phyloP scores from a whole-genome alignment of 2,888 invertebrate species.

The Drosophila sordidapex region DNA sequence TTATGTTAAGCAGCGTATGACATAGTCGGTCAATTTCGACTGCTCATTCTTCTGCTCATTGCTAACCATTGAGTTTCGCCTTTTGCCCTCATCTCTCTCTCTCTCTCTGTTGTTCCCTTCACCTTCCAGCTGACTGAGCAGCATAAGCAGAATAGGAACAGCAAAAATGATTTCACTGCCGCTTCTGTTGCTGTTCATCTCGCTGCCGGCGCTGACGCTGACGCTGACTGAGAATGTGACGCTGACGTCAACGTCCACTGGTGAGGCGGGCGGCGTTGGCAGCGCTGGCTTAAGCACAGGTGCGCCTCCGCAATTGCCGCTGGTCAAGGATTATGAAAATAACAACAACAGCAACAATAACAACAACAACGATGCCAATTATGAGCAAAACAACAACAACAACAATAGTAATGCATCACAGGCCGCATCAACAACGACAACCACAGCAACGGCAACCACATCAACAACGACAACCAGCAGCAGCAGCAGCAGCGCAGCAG shows the following conservation, averaged over 20 bases:
- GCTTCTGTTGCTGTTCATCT: slow-evolving; percentile 47
- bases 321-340: slow-evolving; percentile 48
- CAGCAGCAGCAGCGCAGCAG: slow-evolving; percentile 38
- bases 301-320: slow-evolving; percentile 24
- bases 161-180: slow-evolving; percentile 53
- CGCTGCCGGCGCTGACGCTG: slow-evolving; percentile 34
- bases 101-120: neutral
- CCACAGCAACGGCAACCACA: slow-evolving; percentile 24
- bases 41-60: slow-evolving; percentile 2
- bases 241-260: slow-evolving; percentile 22
- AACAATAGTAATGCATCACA: slow-evolving; percentile 15
- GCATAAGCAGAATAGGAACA: slow-evolving; percentile 31
- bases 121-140: slow-evolving; percentile 67
- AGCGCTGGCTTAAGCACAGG: slow-evolving; percentile 46
- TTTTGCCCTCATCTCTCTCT: neutral
- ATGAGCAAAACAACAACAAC: slow-evolving; percentile 44
- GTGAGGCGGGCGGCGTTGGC: slow-evolving; percentile 28
- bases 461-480: slow-evolving; percentile 19
- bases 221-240: slow-evolving; percentile 65
- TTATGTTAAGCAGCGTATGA: neutral
- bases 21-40: neutral
- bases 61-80: slow-evolving; percentile 39
- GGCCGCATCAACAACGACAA: slow-evolving; percentile 2
- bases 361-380: slow-evolving; percentile 57
- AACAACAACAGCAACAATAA: slow-evolving; percentile 29